Conservation (phyloP, 1,140 invertebrate species). For the Cotesia chilonis region DNA sequence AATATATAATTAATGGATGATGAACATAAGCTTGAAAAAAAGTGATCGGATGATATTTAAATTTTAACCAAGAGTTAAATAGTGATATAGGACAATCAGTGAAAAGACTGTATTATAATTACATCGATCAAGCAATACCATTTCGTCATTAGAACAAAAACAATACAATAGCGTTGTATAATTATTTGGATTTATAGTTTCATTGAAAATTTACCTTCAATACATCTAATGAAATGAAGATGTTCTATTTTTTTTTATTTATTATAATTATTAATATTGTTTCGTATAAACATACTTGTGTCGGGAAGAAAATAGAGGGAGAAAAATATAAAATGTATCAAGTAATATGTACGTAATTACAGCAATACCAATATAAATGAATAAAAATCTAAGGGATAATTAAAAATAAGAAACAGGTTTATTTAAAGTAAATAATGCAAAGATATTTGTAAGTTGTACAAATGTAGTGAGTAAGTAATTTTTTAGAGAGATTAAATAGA, state of each 20-base stretch:
- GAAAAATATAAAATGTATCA: conserved; percentile 31
- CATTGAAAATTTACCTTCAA: too few relatives aligned
- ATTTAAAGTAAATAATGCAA: conserved; percentile 36
- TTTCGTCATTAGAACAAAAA: conserved; percentile 25
- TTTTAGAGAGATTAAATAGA: conserved; percentile 59
- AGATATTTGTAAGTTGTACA: conserved; percentile 64
- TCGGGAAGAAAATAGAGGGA: background rate
- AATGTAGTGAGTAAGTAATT: conserved; percentile 62
- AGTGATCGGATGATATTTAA: background rate
- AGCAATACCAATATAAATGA: conserved; percentile 27
- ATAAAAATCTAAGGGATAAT: conserved; percentile 36
- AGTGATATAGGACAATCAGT: conserved; percentile 68
- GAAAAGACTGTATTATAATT: conserved; percentile 65
- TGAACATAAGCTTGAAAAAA: conserved; percentile 41
- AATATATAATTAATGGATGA: conserved; percentile 38
- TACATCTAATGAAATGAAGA: too few relatives aligned
- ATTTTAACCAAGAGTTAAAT: conserved; percentile 48
- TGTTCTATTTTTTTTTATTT: background rate
- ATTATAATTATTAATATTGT: conserved; percentile 2
- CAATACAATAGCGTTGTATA: too few relatives aligned
- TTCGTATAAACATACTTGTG: too few relatives aligned
- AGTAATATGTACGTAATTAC: conserved; percentile 7
- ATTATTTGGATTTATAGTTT: too few relatives aligned
- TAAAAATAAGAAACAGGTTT: conserved; percentile 36
- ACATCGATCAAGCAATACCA: conserved; percentile 64